Conservation (phyloP, 2,888 invertebrate species). For the Sarcophaga subvicina region DNA sequence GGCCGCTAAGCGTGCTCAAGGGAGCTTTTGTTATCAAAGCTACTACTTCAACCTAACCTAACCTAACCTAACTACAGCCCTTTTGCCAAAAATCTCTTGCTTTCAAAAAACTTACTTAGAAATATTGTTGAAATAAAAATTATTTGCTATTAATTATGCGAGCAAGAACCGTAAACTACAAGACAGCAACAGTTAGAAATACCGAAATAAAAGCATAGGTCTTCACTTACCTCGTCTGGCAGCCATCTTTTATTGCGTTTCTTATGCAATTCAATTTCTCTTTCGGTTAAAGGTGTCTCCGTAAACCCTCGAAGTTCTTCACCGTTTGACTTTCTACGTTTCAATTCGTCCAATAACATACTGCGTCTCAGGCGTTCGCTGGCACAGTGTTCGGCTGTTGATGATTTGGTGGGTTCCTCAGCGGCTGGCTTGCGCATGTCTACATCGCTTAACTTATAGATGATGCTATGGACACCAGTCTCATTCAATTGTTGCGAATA, state of each 20-base stretch:
- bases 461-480: conserved; percentile 88
- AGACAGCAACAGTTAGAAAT: too few relatives aligned
- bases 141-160: too few relatives aligned
- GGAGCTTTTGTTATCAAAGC: too few relatives aligned
- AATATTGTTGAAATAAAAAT: too few relatives aligned
- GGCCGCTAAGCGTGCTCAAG: too few relatives aligned
- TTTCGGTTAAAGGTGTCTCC: neutral
- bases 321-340: conserved; percentile 71
- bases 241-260: conserved; percentile 85
- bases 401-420: conserved; percentile 78
- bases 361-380: conserved; percentile 79
- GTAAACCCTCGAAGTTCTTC: conserved; percentile 18
- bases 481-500: conserved; percentile 83
- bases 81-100: too few relatives aligned
- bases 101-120: too few relatives aligned
- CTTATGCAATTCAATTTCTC: conserved; percentile 45
- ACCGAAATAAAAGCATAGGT: too few relatives aligned
- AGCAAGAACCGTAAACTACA: too few relatives aligned
- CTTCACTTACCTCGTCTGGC: conserved; percentile 84
- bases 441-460: conserved; percentile 92
- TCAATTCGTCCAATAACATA: conserved; percentile 73
- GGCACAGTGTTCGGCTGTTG: conserved; percentile 79
- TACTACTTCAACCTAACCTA: too few relatives aligned
- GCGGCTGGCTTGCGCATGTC: conserved; percentile 76
- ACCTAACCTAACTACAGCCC: too few relatives aligned